Evolutionary conservation across 2,113 vertebrate genomes (phyloP).

Genomic region (Coturnix japonica): DNA sequence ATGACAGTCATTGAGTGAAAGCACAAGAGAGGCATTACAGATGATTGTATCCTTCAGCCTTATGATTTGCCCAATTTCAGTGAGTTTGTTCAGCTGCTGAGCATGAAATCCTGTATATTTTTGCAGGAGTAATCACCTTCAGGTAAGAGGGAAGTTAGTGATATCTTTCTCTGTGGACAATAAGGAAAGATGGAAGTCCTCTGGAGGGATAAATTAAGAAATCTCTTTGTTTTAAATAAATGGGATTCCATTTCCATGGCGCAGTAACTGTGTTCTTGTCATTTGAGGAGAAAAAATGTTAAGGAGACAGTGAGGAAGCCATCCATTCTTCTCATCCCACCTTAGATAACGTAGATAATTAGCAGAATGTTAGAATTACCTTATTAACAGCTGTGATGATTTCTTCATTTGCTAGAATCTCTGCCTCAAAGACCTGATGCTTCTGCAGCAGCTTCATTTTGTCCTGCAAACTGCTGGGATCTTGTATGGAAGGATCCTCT

Average conservation of each 20-base stretch:
- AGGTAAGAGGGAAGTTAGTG: background rate
- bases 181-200: background rate
- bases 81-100: background rate
- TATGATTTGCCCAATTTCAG: background rate
- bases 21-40: background rate
- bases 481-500: conserved; percentile 78
- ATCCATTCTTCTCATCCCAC: background rate
- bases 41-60: background rate
- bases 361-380: conserved; percentile 62
- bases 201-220: background rate
- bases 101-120: conserved; percentile 19
- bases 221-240: background rate
- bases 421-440: conserved; percentile 89
- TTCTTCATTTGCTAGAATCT: conserved; percentile 85
- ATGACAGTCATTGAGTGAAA: background rate
- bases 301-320: background rate
- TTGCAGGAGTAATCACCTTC: background rate
- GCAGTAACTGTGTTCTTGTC: background rate
- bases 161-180: background rate
- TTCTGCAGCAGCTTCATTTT: conserved; percentile 86
- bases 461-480: conserved; percentile 78
- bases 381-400: conserved; percentile 79
- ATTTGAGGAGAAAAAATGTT: background rate
- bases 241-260: background rate
- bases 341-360: background rate